A percentile compares a stretch with the other conserved stretches of the same genome.
Conservation (phyloP, 2,113 vertebrate genomes). For the Nothoprocta pentlandii region DNA sequence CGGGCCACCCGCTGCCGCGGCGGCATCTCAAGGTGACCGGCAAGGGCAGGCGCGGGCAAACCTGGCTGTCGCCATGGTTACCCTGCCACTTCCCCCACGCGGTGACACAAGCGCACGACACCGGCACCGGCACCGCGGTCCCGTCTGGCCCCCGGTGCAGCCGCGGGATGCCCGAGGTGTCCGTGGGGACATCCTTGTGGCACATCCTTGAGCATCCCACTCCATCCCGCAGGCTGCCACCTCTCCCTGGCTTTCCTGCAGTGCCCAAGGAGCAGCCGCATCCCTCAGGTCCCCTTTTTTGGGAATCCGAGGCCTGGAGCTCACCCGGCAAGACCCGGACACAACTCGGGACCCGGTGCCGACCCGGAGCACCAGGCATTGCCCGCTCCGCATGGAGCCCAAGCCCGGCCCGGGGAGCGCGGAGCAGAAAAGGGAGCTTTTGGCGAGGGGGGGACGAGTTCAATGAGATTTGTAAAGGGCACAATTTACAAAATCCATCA, state of each 20-base stretch:
- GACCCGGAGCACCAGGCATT: too few relatives aligned
- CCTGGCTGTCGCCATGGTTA: conserved; percentile 66
- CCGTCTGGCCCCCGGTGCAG: not conserved
- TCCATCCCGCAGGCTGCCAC: too few relatives aligned
- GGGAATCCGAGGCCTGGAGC: too few relatives aligned
- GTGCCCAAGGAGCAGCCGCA: too few relatives aligned
- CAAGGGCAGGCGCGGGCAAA: conserved; percentile 50
- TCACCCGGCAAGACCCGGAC: too few relatives aligned
- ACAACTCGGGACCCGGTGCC: too few relatives aligned
- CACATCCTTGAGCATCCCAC: too few relatives aligned
- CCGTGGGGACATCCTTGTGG: too few relatives aligned
- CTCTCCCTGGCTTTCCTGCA: too few relatives aligned
- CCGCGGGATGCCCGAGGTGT: too few relatives aligned
- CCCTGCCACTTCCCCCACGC: not conserved
- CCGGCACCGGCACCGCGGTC: not conserved
- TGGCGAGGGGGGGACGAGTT: conserved; percentile 67
- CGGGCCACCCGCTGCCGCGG: not conserved
- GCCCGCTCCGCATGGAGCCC: not conserved
- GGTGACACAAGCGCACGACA: not conserved
- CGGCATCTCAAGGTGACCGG: conserved; percentile 59
- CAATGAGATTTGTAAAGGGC: conserved; percentile 89
- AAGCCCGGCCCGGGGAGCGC: not conserved
- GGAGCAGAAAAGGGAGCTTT: not conserved
- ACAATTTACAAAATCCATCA: conserved; percentile 89
- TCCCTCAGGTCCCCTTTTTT: too few relatives aligned